These are phyloP conservation scores for Chironomus tepperi DNA, from an alignment of 1,140 invertebrate species.

Conservation along the genomic window DNA sequence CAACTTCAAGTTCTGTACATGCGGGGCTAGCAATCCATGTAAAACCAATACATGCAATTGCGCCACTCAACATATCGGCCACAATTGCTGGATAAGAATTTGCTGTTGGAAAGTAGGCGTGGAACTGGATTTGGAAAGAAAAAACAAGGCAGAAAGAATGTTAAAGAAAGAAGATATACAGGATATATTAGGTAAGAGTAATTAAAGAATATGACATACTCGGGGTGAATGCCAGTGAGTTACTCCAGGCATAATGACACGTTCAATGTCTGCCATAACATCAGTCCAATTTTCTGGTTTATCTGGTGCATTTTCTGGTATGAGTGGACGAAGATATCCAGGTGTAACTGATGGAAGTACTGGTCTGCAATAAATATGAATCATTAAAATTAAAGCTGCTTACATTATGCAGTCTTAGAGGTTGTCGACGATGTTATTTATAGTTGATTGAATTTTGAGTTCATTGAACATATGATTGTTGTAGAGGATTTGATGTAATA, in stretches of 20 bases:
- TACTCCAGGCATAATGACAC: conserved; percentile 93
- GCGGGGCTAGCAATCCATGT: conserved; percentile 90
- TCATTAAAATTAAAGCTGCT: neutral
- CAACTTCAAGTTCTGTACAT: conserved; percentile 94
- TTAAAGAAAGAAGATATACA: neutral
- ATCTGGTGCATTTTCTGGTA: conserved; percentile 73
- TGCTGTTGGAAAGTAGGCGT: conserved; percentile 95
- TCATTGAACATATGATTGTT: too few species aligned
- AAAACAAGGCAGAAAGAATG: neutral
- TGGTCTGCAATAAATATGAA: conserved; percentile 47
- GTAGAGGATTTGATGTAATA: too few species aligned
- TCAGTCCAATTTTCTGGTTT: conserved; percentile 79
- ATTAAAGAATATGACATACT: neutral
- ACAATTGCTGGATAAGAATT: conserved; percentile 84
- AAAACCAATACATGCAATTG: conserved; percentile 85
- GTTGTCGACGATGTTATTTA: neutral
- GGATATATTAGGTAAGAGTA: neutral
- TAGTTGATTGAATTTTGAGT: too few species aligned
- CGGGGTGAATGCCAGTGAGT: conserved; percentile 96
- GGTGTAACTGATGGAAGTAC: conserved; percentile 74
- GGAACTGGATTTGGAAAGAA: conserved; percentile 54
- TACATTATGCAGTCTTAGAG: neutral
- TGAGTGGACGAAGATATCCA: conserved; percentile 71
- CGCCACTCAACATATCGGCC: conserved; percentile 93
- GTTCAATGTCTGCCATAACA: conserved; percentile 82